A percentile compares a stretch with the other conserved stretches of the same genome.
Evolutionary conservation across 2,888 invertebrate species (phyloP).

Genomic region (Clitarchus hookeri): DNA sequence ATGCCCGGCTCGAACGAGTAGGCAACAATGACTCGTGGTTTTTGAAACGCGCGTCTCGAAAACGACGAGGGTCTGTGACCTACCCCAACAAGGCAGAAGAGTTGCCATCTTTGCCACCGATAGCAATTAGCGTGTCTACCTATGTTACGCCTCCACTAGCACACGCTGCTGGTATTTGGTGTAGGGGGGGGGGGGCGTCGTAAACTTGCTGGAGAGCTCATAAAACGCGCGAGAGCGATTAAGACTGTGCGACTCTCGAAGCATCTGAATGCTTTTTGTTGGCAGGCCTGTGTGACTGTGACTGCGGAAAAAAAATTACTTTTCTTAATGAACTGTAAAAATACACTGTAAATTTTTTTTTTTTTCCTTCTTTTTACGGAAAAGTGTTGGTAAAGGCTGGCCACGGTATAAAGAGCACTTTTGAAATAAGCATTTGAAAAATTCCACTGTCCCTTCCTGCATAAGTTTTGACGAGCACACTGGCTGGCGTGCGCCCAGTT

Average conservation of each 20-base stretch:
- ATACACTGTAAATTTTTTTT: no score
- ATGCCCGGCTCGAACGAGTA: background rate
- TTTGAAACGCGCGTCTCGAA: background rate
- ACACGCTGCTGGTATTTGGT: background rate
- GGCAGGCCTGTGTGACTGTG: no score
- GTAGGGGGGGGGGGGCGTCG: background rate
- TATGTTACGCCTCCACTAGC: constrained; percentile 22
- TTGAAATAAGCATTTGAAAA: no score
- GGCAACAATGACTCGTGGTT: background rate
- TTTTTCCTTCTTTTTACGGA: no score
- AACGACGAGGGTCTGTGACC: background rate
- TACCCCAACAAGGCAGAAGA: background rate
- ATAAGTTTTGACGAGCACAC: no score
- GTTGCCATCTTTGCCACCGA: background rate
- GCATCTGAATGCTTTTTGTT: background rate
- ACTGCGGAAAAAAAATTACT: no score
- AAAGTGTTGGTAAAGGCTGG: no score
- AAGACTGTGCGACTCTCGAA: background rate
- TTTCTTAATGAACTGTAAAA: no score
- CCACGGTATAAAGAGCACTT: no score
- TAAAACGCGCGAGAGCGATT: background rate
- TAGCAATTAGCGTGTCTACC: constrained; percentile 24
- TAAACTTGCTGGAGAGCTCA: background rate
- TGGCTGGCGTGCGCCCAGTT: no score
- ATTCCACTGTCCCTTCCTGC: no score